Evolutionary conservation across 1,140 invertebrate species (phyloP).

Genomic region (Caenorhabditis briggsae): DNA sequence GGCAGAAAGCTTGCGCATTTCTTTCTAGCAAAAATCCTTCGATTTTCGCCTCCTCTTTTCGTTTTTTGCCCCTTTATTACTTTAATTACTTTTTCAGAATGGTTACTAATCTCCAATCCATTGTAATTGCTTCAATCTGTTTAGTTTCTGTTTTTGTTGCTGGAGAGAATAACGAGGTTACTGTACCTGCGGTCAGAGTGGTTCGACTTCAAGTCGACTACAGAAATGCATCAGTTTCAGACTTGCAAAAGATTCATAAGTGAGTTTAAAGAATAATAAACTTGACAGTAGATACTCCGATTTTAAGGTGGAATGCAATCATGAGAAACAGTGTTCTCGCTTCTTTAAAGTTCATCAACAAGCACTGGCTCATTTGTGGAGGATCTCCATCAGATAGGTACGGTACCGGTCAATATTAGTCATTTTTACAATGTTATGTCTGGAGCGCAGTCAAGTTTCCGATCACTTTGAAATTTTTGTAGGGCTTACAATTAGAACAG

Average conservation of each 20-base stretch:
- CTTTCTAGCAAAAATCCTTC: not conserved
- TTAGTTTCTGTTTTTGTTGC: not conserved
- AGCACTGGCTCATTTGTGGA: slow-evolving; percentile 75
- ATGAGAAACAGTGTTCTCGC: slow-evolving; percentile 76
- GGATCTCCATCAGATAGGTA: slow-evolving; percentile 63
- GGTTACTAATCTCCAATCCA: slow-evolving; percentile 1
- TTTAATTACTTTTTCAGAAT: slow-evolving; percentile 24
- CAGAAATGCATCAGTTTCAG: slow-evolving; percentile 49
- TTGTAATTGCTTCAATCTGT: not conserved
- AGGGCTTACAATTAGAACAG: no score
- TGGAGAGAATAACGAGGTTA: slow-evolving; percentile 44
- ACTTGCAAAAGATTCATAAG: slow-evolving; percentile 53
- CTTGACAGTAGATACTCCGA: not conserved
- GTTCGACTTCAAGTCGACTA: slow-evolving; percentile 63
- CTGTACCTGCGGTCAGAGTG: slow-evolving; percentile 59
- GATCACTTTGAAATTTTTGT: no score
- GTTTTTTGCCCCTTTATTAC: not conserved
- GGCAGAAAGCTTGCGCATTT: not conserved
- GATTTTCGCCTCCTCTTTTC: not conserved
- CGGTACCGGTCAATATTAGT: no score
- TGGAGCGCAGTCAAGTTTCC: no score
- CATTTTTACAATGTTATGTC: no score
- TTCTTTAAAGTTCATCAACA: slow-evolving; percentile 76
- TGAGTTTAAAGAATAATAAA: not conserved
- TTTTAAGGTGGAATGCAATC: slow-evolving; percentile 70